Conservation (phyloP, 1,140 invertebrate species). For the Melipona quadrifasciata region DNA sequence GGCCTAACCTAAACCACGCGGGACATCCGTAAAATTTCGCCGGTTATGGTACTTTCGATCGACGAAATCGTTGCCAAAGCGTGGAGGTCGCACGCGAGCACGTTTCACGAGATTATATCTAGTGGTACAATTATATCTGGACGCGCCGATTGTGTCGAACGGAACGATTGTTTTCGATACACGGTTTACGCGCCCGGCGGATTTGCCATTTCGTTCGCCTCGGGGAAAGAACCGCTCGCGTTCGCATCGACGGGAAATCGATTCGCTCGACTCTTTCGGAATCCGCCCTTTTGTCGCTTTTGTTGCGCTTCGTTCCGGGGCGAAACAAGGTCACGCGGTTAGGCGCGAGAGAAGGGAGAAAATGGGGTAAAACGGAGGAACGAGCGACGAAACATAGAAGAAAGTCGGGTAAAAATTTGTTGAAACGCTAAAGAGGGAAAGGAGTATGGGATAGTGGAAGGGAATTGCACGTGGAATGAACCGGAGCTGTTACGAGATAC, state of each 20-base stretch:
- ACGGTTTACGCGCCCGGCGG: not conserved
- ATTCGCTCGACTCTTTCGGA: conserved; percentile 2
- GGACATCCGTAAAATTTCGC: too few species aligned
- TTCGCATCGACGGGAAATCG: conserved; percentile 30
- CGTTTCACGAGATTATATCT: not conserved
- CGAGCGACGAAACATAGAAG: not conserved
- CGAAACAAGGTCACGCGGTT: conserved; percentile 34
- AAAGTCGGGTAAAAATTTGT: not conserved
- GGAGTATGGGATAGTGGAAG: not conserved
- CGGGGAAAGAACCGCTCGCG: not conserved
- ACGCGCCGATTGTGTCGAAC: too few species aligned
- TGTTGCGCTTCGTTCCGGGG: conserved; percentile 41
- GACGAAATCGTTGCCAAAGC: too few species aligned
- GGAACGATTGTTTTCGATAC: not conserved
- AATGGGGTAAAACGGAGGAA: not conserved
- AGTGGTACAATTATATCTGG: not conserved
- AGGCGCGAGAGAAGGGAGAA: not conserved
- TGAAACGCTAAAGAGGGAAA: not conserved
- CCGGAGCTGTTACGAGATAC: too few species aligned
- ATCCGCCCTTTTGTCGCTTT: conserved; percentile 47
- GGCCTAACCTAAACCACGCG: too few species aligned
- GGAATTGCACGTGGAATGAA: too few species aligned
- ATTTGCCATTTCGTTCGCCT: conserved; percentile 13
- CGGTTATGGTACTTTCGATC: too few species aligned
- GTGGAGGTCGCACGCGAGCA: too few species aligned